A percentile compares a stretch with the other conserved stretches of the same genome.
Evolutionary conservation across 1,140 invertebrate species (phyloP).

Genomic region (Drosophila teissieri): DNA sequence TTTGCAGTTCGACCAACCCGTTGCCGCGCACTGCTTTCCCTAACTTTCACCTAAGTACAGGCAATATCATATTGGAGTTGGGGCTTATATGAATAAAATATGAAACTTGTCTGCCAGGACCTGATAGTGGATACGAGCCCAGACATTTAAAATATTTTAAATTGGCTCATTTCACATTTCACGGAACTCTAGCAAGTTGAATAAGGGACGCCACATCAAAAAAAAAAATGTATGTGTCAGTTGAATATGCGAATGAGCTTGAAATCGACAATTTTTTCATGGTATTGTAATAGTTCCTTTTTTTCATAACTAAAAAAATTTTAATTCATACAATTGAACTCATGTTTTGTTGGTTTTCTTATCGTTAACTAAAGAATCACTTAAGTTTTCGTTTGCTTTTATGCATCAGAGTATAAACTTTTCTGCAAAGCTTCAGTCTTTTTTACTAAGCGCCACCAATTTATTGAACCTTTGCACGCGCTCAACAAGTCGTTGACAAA

Average conservation of each 20-base stretch:
- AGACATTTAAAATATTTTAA: background rate
- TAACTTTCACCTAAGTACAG: conserved; percentile 28
- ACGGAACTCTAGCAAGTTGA: no score
- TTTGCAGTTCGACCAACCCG: conserved; percentile 80
- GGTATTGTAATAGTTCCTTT: no score
- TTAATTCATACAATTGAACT: no score
- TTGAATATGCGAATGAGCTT: no score
- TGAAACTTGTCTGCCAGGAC: conserved; percentile 14
- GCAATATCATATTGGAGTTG: conserved; percentile 21
- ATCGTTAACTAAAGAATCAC: no score
- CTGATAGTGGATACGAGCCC: conserved; percentile 12
- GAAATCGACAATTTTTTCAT: no score
- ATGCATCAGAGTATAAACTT: conserved; percentile 14
- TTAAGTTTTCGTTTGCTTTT: background rate
- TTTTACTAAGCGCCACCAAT: conserved; percentile 15
- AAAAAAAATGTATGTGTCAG: no score
- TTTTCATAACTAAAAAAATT: no score
- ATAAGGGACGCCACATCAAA: no score
- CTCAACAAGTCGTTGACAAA: conserved; percentile 67
- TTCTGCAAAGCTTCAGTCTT: conserved; percentile 1
- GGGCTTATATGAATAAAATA: conserved; percentile 20
- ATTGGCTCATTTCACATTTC: background rate
- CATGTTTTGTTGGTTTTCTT: no score
- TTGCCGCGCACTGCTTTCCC: conserved; percentile 29
- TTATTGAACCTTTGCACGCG: conserved; percentile 54